Evolutionary conservation across 2,888 invertebrate genomes (phyloP).

Genomic region (Enchytraeus crypticus): DNA sequence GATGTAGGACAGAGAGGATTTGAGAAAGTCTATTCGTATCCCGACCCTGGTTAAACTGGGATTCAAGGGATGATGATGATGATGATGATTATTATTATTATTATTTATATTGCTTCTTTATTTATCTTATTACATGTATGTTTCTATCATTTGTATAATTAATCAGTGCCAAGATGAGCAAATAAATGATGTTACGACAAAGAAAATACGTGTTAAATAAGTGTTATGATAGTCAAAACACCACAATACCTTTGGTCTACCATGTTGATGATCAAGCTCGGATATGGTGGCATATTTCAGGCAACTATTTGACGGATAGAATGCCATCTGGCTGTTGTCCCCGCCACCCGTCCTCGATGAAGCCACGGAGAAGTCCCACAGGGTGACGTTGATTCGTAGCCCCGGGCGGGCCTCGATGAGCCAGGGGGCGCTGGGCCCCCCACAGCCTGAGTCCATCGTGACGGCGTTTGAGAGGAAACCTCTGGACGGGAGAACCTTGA

Average conservation of each 20-base stretch:
- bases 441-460: slow-evolving; percentile 2
- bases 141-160: no score
- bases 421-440: slow-evolving; percentile 2
- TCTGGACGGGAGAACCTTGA: background rate
- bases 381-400: slow-evolving; percentile 5
- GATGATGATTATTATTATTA: no score
- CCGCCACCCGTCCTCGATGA: background rate
- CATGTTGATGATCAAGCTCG: background rate
- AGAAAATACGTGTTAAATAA: no score
- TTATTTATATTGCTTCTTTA: no score
- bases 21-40: no score
- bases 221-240: no score
- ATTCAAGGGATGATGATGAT: no score
- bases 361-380: slow-evolving; percentile 5
- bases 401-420: slow-evolving; percentile 8
- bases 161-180: no score
- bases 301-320: slow-evolving; percentile 1
- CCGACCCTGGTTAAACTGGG: no score
- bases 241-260: background rate
- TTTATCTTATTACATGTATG: no score
- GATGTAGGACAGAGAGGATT: no score
- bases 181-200: no score
- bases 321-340: background rate
- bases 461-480: slow-evolving; percentile 6
- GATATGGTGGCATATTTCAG: slow-evolving; percentile 5